Percentiles rank a stretch among this genome's conserved stretches.
These are phyloP conservation scores for Cheiracanthium punctorium DNA, from an alignment of 2,888 invertebrate species.

Conservation along the genomic window DNA sequence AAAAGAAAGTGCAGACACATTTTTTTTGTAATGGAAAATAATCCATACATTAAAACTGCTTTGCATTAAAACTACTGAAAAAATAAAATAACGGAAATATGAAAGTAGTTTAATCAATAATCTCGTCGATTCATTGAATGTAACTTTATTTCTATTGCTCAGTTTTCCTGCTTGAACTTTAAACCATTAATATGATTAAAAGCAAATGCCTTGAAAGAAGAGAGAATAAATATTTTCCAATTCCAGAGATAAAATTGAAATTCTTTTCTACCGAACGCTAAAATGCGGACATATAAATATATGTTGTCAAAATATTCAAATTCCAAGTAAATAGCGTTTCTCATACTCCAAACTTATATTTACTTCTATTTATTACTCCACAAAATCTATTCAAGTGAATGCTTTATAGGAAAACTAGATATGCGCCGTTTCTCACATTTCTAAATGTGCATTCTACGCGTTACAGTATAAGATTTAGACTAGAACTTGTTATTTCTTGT, in stretches of 20 bases:
- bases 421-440: background rate
- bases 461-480: background rate
- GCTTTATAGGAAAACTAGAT: slow-evolving; percentile 1
- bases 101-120: too few species aligned
- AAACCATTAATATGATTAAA: slow-evolving; percentile 3
- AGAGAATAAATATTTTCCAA: background rate
- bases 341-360: background rate
- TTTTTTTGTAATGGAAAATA: too few species aligned
- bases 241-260: background rate
- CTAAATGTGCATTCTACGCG: background rate
- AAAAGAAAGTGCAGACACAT: too few species aligned
- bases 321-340: background rate
- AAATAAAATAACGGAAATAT: too few species aligned
- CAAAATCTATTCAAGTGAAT: background rate
- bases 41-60: too few species aligned
- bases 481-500: slow-evolving; percentile 3
- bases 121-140: background rate
- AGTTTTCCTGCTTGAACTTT: background rate
- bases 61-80: too few species aligned
- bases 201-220: background rate
- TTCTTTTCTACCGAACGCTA: background rate
- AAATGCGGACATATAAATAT: slow-evolving; percentile 3
- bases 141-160: background rate
- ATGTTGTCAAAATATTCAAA: background rate
- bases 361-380: slow-evolving; percentile 1